Evolutionary conservation across 2,797 vertebrate species (phyloP).

Genomic region (Tangara arthus): DNA sequence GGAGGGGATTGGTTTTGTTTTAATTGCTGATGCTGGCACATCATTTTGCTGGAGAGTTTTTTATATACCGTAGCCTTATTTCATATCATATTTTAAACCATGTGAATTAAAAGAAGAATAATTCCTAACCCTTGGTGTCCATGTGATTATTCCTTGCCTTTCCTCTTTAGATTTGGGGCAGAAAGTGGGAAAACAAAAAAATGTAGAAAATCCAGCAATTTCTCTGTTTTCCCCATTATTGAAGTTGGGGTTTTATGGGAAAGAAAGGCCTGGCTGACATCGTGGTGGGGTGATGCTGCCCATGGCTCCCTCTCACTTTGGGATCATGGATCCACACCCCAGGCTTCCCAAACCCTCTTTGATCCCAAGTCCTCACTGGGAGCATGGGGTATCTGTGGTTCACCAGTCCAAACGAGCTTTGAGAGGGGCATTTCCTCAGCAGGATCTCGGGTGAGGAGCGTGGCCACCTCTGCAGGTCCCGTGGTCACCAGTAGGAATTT

Average conservation of each 20-base stretch:
- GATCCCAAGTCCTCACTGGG: neutral
- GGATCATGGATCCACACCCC: fast-evolving
- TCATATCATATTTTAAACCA: conserved; percentile 98
- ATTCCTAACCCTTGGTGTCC: conserved; percentile 58
- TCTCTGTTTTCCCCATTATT: fast-evolving
- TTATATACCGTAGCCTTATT: conserved; percentile 99
- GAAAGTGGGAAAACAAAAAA: neutral
- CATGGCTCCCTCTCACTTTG: neutral
- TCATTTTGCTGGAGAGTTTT: conserved; percentile 99
- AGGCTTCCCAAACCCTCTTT: neutral
- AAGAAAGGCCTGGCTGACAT: neutral
- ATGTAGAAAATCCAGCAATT: neutral
- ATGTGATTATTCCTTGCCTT: conserved; percentile 42
- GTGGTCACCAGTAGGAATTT: fast-evolving
- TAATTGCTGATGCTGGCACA: conserved; percentile 99
- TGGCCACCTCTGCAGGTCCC: fast-evolving
- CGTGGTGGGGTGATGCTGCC: neutral
- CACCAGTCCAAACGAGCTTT: neutral
- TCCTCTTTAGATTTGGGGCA: neutral
- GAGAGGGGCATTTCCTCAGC: fast-evolving
- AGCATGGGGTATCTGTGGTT: neutral
- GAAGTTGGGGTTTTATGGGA: neutral
- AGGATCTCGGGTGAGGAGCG: neutral
- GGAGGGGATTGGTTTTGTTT: conserved; percentile 76
- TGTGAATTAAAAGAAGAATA: conserved; percentile 80